phyloP scores from a whole-genome alignment of 2,113 vertebrate species.

The Limnothrissa miodon region DNA sequence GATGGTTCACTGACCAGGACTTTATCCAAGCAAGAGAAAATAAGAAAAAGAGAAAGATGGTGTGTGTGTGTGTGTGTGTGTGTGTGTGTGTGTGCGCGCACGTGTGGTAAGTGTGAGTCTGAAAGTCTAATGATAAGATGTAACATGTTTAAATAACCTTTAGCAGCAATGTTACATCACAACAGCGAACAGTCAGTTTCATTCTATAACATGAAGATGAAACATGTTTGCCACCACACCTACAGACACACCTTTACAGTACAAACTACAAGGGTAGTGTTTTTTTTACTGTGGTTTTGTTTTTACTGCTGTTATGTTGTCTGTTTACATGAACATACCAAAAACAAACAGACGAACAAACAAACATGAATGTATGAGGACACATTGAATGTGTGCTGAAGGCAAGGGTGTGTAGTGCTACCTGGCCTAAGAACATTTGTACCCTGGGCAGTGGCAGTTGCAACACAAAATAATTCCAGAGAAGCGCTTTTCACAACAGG shows the following conservation, averaged over 20 bases:
- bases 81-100: neutral
- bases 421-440: neutral
- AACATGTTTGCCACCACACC: neutral
- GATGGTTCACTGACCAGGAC: neutral
- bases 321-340: neutral
- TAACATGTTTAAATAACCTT: neutral
- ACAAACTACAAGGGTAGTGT: neutral
- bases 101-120: neutral
- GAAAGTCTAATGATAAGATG: neutral
- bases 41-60: neutral
- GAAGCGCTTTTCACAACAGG: conserved; percentile 13
- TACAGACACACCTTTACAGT: neutral
- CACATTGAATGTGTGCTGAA: neutral
- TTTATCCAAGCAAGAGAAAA: neutral
- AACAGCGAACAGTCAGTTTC: neutral
- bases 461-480: neutral
- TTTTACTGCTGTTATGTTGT: neutral
- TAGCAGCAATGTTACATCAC: neutral
- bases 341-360: neutral
- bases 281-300: neutral
- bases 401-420: neutral
- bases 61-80: neutral
- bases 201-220: neutral
- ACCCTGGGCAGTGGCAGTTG: neutral
- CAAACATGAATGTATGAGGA: neutral